These are phyloP conservation scores for Limnephilus rhombicus DNA, from an alignment of 2,888 invertebrate genomes.

Conservation along the genomic window DNA sequence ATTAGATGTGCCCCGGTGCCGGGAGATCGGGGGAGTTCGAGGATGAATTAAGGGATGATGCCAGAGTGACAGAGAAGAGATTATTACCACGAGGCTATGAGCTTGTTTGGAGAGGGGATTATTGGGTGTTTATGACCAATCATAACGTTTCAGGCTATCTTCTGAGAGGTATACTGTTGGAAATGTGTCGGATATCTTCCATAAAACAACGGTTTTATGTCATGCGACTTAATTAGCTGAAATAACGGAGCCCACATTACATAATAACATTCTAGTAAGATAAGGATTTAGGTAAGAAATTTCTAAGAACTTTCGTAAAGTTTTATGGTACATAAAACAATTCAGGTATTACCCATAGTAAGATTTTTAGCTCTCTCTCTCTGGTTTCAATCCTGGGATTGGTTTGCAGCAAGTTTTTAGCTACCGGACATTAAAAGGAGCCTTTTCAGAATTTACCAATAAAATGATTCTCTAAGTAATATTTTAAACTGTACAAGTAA, in stretches of 20 bases:
- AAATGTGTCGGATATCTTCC: neutral
- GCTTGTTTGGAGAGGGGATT: neutral
- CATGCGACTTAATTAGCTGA: neutral
- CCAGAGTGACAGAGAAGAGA: conserved; percentile 22
- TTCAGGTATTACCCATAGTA: too few species aligned
- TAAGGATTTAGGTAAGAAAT: neutral
- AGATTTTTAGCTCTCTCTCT: too few species aligned
- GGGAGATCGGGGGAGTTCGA: conserved; percentile 2
- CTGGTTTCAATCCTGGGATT: too few species aligned
- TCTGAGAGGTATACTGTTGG: neutral
- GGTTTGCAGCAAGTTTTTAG: too few species aligned
- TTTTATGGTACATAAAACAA: too few species aligned
- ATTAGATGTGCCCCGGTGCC: neutral
- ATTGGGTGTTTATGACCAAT: conserved; percentile 24
- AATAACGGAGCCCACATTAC: neutral
- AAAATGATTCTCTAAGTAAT: too few species aligned
- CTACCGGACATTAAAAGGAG: too few species aligned
- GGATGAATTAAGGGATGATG: conserved; percentile 39
- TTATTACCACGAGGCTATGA: conserved; percentile 6
- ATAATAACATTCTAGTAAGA: neutral
- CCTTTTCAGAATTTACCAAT: too few species aligned
- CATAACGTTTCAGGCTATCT: neutral
- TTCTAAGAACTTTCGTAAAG: neutral
- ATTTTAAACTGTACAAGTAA: too few species aligned
- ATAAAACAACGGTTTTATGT: neutral